Conservation (phyloP, 2,113 vertebrate species). For the Otocyon megalotis region DNA sequence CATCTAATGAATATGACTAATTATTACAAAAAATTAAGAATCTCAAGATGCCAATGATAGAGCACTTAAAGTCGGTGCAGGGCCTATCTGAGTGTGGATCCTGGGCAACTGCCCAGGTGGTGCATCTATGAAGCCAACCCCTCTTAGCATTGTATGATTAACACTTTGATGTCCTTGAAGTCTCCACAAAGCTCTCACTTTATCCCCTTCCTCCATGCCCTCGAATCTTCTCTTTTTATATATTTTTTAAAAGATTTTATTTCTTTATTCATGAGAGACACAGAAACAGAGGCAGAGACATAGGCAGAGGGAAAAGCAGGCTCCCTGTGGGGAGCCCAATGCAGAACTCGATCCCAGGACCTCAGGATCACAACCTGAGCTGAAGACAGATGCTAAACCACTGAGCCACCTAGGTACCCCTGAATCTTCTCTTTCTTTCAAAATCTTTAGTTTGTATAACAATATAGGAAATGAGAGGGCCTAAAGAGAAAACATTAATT, state of each 20-base stretch:
- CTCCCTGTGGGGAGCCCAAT: no score
- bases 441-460: not conserved
- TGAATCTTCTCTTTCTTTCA: not conserved
- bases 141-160: not conserved
- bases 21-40: not conserved
- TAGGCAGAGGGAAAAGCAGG: no score
- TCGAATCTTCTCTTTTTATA: not conserved
- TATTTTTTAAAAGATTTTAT: no score
- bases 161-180: not conserved
- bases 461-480: not conserved
- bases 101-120: accelerated
- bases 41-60: not conserved
- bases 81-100: not conserved
- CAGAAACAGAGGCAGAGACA: no score
- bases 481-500: not conserved
- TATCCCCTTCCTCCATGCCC: no score
- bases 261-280: no score
- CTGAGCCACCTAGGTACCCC: no score
- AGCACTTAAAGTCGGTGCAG: not conserved
- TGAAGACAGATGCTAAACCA: no score
- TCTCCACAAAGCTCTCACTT: not conserved
- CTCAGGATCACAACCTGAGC: no score
- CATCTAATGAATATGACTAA: conserved; percentile 47
- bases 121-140: not conserved
- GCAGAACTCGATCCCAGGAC: no score